These are phyloP conservation scores for Tetranychus cinnabarinus DNA, from an alignment of 1,140 invertebrate genomes.

Conservation along the genomic window DNA sequence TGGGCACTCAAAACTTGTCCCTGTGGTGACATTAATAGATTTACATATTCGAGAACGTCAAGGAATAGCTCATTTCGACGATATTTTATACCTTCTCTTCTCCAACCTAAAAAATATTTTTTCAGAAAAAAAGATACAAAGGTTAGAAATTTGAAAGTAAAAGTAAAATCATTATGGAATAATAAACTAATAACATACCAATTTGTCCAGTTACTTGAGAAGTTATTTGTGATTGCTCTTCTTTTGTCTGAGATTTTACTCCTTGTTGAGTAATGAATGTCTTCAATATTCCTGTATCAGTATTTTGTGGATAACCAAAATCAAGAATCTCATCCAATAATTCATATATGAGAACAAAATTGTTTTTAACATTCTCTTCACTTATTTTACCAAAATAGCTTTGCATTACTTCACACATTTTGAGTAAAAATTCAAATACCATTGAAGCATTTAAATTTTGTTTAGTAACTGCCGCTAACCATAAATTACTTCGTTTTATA, in stretches of 20 bases:
- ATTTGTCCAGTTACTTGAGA: constrained; percentile 40
- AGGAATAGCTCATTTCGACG: constrained; percentile 93
- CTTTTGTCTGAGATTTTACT: constrained; percentile 93
- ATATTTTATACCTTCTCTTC: constrained; percentile 97
- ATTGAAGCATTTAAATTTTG: constrained; percentile 99
- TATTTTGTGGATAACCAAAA: constrained; percentile 99
- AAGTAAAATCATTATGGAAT: background rate
- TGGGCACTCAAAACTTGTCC: constrained; percentile 97
- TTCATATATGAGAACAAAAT: constrained; percentile 99
- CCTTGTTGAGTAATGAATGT: constrained; percentile 99
- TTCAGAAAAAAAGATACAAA: background rate
- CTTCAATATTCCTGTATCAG: constrained; percentile 93
- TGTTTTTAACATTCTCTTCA: constrained; percentile 99
- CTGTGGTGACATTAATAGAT: constrained; percentile 97
- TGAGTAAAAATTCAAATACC: constrained; percentile 98
- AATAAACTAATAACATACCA: background rate
- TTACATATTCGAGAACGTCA: constrained; percentile 97
- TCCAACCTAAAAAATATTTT: constrained; percentile 48
- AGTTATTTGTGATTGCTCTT: constrained; percentile 98
- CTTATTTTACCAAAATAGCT: constrained; percentile 99
- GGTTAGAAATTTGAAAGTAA: background rate
- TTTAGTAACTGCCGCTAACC: constrained; percentile 95
- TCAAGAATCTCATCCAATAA: constrained; percentile 96
- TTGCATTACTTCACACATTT: constrained; percentile 98
- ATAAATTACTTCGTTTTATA: constrained; percentile 95